Percentiles rank a stretch among this genome's conserved stretches.
Conservation (phyloP, 2,888 invertebrate species). For the Rhamnusium bicolor region DNA sequence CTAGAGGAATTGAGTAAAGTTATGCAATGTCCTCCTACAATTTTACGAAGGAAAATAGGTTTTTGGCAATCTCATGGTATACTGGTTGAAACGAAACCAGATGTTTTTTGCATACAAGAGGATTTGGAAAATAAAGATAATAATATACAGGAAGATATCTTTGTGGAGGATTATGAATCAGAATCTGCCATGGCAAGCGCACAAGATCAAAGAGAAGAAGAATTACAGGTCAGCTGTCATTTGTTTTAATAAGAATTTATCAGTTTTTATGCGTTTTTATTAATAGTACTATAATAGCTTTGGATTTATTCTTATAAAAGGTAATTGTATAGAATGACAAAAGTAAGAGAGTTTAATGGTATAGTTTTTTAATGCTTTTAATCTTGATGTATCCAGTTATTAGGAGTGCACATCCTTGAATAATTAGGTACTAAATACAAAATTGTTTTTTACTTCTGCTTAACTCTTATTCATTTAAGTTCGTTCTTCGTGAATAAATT, state of each 20-base stretch:
- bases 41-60: slow-evolving; percentile 88
- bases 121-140: slow-evolving; percentile 74
- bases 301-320: too few relatives aligned
- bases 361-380: too few relatives aligned
- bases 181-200: slow-evolving; percentile 97
- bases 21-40: slow-evolving; percentile 90
- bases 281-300: too few relatives aligned
- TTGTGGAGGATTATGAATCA: slow-evolving; percentile 90
- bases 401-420: too few relatives aligned
- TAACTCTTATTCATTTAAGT: too few relatives aligned
- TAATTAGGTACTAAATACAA: too few relatives aligned
- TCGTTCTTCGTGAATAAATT: too few relatives aligned
- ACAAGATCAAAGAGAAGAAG: slow-evolving; percentile 94
- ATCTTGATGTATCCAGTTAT: too few relatives aligned
- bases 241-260: not conserved
- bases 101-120: slow-evolving; percentile 83
- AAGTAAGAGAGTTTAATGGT: too few relatives aligned
- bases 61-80: slow-evolving; percentile 97
- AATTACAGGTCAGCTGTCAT: slow-evolving; percentile 81
- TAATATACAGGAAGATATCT: slow-evolving; percentile 76
- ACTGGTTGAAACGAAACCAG: slow-evolving; percentile 82
- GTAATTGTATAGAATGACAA: too few relatives aligned
- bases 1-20: slow-evolving; percentile 88
- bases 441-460: too few relatives aligned
- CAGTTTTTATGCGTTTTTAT: too few relatives aligned